Conservation (phyloP, 2,113 vertebrate genomes). For the Psilopsiagon aurifrons region DNA sequence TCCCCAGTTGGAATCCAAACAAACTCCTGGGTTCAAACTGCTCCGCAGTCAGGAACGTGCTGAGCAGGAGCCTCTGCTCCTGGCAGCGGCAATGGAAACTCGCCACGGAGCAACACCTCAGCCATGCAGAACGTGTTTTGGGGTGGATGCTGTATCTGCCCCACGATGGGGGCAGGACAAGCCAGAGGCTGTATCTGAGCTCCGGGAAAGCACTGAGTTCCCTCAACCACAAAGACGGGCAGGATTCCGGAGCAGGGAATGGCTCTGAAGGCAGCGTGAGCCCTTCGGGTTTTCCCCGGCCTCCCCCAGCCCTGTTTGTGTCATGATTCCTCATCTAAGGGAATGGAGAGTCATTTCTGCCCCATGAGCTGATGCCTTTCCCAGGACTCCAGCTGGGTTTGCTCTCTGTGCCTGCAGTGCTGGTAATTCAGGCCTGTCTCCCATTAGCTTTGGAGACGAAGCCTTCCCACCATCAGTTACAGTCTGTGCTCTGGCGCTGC, state of each 20-base stretch:
- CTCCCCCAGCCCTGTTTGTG: neutral
- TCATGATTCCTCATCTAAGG: neutral
- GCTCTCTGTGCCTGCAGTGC: conserved; percentile 28
- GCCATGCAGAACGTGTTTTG: neutral
- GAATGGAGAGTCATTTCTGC: conserved; percentile 29
- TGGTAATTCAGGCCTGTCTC: conserved; percentile 51
- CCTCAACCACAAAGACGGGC: neutral
- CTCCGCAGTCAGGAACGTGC: neutral
- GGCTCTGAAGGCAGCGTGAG: neutral
- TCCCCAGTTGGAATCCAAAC: conserved; percentile 40
- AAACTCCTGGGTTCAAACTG: conserved; percentile 19
- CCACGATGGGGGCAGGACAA: neutral
- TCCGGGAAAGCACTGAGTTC: neutral
- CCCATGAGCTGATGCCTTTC: conserved; percentile 12
- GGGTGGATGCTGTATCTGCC: neutral
- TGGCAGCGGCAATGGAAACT: neutral
- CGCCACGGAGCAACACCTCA: neutral
- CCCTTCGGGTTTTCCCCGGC: neutral
- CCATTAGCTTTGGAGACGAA: conserved; percentile 21
- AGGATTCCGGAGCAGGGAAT: neutral
- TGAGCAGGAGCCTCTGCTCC: neutral
- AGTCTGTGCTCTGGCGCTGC: conserved; percentile 26
- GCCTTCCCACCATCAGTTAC: conserved; percentile 35
- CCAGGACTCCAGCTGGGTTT: conserved; percentile 56
- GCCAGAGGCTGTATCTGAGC: neutral